Percentiles rank a stretch among this genome's conserved stretches.
Conservation (phyloP, 2,888 invertebrate species). For the Chrysomela aeneicollis region DNA sequence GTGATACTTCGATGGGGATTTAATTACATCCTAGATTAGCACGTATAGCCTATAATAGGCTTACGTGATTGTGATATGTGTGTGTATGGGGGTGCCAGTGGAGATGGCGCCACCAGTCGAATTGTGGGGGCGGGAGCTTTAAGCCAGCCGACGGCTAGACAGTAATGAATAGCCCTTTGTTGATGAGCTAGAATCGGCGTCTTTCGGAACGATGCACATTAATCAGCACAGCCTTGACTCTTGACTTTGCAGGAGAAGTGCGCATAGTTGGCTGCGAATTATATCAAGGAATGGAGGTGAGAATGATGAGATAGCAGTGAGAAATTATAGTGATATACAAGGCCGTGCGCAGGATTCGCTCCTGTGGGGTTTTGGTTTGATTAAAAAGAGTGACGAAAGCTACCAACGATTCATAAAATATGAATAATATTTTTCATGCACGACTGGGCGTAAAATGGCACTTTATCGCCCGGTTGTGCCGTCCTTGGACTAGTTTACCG, state of each 20-base stretch:
- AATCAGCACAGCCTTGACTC: slow-evolving; percentile 54
- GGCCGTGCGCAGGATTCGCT: too few species aligned
- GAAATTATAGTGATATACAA: neutral
- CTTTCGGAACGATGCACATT: slow-evolving; percentile 53
- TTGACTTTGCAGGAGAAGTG: slow-evolving; percentile 27
- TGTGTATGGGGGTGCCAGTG: slow-evolving; percentile 34
- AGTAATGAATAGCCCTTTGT: slow-evolving; percentile 56
- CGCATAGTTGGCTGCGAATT: neutral
- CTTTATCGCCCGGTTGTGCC: too few species aligned
- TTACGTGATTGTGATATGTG: slow-evolving; percentile 52
- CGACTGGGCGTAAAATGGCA: too few species aligned
- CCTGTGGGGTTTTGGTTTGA: too few species aligned
- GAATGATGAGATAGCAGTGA: neutral
- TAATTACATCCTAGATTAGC: slow-evolving; percentile 54
- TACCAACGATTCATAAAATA: too few species aligned
- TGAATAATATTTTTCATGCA: too few species aligned
- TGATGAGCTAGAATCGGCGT: slow-evolving; percentile 56
- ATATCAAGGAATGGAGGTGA: neutral
- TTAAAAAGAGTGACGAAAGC: too few species aligned
- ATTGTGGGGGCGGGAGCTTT: neutral
- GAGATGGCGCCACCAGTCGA: slow-evolving; percentile 38
- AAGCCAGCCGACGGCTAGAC: slow-evolving; percentile 45
- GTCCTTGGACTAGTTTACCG: too few species aligned
- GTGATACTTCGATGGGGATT: slow-evolving; percentile 48
- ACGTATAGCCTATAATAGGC: slow-evolving; percentile 52